Percentiles rank a stretch among this genome's conserved stretches.
phyloP scores from a whole-genome alignment of 2,888 invertebrate species.

The Drosophila anomalata region DNA sequence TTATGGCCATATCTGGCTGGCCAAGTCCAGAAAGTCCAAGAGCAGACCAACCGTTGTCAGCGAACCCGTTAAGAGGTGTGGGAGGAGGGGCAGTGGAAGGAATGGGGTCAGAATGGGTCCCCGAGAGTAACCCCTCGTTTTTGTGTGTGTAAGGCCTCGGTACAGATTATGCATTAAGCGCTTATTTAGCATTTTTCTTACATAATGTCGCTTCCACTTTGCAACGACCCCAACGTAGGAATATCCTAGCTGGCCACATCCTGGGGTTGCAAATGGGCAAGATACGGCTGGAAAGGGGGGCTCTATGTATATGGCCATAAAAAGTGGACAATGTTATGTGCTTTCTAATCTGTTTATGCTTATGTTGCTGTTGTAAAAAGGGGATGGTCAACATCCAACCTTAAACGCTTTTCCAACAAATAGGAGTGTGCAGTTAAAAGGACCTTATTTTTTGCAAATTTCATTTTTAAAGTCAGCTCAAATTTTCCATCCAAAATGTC shows the following conservation, averaged over 20 bases:
- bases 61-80: constrained; percentile 11
- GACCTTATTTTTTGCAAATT: not conserved
- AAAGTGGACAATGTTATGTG: constrained; percentile 33
- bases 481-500: constrained; percentile 45
- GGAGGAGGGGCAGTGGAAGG: not conserved
- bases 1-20: constrained; percentile 76
- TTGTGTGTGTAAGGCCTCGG: constrained; percentile 50
- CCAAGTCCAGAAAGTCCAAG: constrained; percentile 35
- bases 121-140: constrained; percentile 27
- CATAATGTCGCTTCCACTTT: constrained; percentile 64
- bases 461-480: not conserved
- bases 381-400: constrained; percentile 13
- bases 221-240: constrained; percentile 40
- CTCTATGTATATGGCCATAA: constrained; percentile 9
- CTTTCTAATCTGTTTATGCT: constrained; percentile 41
- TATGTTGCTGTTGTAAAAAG: constrained; percentile 19
- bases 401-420: constrained; percentile 21
- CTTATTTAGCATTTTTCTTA: constrained; percentile 79
- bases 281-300: not conserved
- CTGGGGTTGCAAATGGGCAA: not conserved
- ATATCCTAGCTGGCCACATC: constrained; percentile 5
- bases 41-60: constrained; percentile 37
- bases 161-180: constrained; percentile 80
- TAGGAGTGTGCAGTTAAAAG: not conserved
- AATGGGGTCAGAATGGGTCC: constrained; percentile 18